Evolutionary conservation across 2,888 invertebrate species (phyloP).

Genomic region (Mantis religiosa): DNA sequence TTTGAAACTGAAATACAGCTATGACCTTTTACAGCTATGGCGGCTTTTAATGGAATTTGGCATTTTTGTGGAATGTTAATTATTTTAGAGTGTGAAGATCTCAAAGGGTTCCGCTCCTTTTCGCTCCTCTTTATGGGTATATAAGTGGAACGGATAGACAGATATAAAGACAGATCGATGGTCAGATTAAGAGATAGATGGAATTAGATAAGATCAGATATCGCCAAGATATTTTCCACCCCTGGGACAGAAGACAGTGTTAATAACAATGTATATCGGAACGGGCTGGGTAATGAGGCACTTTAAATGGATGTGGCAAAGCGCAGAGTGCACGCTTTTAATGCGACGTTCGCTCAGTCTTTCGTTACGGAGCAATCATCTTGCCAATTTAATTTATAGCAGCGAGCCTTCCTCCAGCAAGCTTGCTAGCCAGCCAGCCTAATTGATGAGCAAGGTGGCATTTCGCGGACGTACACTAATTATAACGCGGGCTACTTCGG

Average conservation of each 20-base stretch:
- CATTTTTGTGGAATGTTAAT: too few species aligned
- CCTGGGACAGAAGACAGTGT: not conserved
- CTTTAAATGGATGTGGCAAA: slow-evolving; percentile 3
- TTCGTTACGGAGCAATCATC: not conserved
- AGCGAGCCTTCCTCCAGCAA: not conserved
- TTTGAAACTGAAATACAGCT: too few species aligned
- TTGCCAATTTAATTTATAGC: not conserved
- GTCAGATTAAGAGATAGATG: not conserved
- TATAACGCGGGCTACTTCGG: not conserved
- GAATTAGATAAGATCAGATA: not conserved
- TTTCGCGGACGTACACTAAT: not conserved
- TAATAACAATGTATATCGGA: not conserved
- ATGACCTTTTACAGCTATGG: too few species aligned
- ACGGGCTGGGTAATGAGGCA: not conserved
- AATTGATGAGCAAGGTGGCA: not conserved
- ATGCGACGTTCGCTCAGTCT: not conserved
- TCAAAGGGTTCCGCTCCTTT: too few species aligned
- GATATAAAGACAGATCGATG: not conserved
- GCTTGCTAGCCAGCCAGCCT: not conserved
- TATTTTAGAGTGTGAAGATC: too few species aligned
- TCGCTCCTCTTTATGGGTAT: too few species aligned
- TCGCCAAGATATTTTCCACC: not conserved
- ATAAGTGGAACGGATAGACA: not conserved
- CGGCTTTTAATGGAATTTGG: too few species aligned
- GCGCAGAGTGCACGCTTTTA: not conserved